Evolutionary conservation across 1,140 invertebrate species (phyloP).

Genomic region (Lamellibrachia luymesi): DNA sequence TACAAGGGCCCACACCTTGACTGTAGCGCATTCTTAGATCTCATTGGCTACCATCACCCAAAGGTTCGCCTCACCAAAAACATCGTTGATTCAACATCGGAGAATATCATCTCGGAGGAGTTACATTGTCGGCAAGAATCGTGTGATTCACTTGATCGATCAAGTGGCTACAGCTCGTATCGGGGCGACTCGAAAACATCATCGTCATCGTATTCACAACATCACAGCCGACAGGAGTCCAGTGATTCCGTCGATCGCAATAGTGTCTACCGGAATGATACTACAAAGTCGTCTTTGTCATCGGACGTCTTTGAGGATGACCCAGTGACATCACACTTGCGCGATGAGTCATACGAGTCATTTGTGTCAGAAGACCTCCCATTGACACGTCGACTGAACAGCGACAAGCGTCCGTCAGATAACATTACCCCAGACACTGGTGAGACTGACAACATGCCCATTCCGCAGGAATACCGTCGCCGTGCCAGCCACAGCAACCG

Average conservation of each 20-base stretch:
- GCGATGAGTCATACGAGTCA: slow-evolving; percentile 48
- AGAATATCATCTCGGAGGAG: not conserved
- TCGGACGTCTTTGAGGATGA: not conserved
- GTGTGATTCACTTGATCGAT: not conserved
- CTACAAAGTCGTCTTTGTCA: not conserved
- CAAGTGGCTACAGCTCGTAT: slow-evolving; percentile 7
- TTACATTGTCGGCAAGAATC: not conserved
- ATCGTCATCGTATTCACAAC: not conserved
- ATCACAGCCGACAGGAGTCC: not conserved
- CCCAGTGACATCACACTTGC: slow-evolving; percentile 27
- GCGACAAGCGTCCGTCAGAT: slow-evolving; percentile 47
- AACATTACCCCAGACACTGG: slow-evolving; percentile 31
- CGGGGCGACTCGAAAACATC: slow-evolving; percentile 2
- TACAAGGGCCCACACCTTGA: slow-evolving; percentile 49
- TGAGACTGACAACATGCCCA: slow-evolving; percentile 29
- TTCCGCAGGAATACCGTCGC: slow-evolving; percentile 30
- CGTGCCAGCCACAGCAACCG: slow-evolving; percentile 11
- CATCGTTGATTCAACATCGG: not conserved
- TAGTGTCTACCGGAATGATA: not conserved
- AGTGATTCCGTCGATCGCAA: not conserved
- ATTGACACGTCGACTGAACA: slow-evolving; percentile 24
- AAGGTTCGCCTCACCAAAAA: not conserved
- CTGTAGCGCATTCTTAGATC: slow-evolving; percentile 45
- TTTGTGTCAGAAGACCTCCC: slow-evolving; percentile 36
- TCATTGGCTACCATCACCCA: not conserved